Base-by-base conservation (phyloP, 1,140 invertebrate species). In the Apolygus lucorum region DNA sequence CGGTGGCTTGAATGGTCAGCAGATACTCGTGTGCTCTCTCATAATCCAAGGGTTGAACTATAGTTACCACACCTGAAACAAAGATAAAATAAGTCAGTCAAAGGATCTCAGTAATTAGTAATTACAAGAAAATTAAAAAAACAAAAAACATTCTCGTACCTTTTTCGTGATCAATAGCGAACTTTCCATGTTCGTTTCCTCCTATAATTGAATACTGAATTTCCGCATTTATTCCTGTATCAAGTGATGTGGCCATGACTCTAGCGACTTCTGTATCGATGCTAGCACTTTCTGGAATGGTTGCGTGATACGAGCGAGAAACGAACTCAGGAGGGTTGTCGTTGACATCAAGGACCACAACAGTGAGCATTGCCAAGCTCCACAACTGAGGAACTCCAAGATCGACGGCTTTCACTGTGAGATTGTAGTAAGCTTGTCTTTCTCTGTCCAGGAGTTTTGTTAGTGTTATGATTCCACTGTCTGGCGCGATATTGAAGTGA, bases 171-270 rank as follows among this genome's bases (percentile, higher is more conserved):
- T 94, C 83, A 59, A 95, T 88, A 22, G 82, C 78, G 77, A 95
- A 95, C 76, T 93, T 92, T 67, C 88, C 88, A 72, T 93, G 89
- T 75, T 92, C 91, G 75, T 94, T 94, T 24, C 92, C 92, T 49
- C 89, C 91, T 24, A 95, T 86, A 54, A 96, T 88, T 27, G 90
- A 88, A 77, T 98, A 98, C 28, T 87, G 86, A 27, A 99, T 91
- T 76, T 95, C 88, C 0, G 94, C 94, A 81, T 98, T 98, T 14
- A 94, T 85, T 14, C 95, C 95, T 25, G 89, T 87, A 78, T 99
- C 96, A 74, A 89, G 86, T n/a, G 95, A 96, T 0, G 89, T 91
- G 0, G 96, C 96, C 63, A 88, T 81, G 0, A 98, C 90, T 73
- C 87, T 82, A 2, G 89, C 84, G 2, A 98, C 84, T 77, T 92